phyloP scores from a whole-genome alignment of 2,888 invertebrate genomes.

The Pristionchus maxplancki region DNA sequence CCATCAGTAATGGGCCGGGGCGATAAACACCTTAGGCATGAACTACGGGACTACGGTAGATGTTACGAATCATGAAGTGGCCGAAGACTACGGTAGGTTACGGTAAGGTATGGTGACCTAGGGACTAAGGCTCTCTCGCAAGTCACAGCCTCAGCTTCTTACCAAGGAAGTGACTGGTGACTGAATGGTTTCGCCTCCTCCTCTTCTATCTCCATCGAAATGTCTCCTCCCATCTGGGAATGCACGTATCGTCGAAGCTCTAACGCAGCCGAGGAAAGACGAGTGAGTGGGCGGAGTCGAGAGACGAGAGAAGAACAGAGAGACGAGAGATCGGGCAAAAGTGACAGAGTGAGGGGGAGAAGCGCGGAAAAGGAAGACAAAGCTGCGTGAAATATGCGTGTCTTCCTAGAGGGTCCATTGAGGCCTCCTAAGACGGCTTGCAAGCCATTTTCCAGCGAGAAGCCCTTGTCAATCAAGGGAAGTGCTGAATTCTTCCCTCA shows the following conservation, averaged over 20 bases:
- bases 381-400: slow-evolving; percentile 32
- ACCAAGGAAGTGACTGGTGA: neutral
- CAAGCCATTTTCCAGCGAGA: neutral
- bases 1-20: neutral
- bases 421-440: neutral
- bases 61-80: too few relatives aligned
- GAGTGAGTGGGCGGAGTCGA: slow-evolving; percentile 5
- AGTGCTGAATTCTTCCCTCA: neutral
- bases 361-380: slow-evolving; percentile 32
- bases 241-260: slow-evolving; percentile 45
- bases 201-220: slow-evolving; percentile 19
- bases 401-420: slow-evolving; percentile 7
- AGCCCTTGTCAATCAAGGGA: neutral
- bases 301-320: neutral
- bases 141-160: neutral
- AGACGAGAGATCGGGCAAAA: neutral
- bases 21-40: neutral
- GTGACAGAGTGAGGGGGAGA: neutral
- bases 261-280: neutral
- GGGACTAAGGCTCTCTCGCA: neutral
- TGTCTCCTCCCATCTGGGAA: slow-evolving; percentile 42
- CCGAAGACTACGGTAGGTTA: neutral
- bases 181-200: slow-evolving; percentile 20
- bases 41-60: neutral
- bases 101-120: neutral